A percentile compares a stretch with the other conserved stretches of the same genome.
These are phyloP conservation scores for Megalurothrips usitatus DNA, from an alignment of 2,888 invertebrate species.

Conservation along the genomic window DNA sequence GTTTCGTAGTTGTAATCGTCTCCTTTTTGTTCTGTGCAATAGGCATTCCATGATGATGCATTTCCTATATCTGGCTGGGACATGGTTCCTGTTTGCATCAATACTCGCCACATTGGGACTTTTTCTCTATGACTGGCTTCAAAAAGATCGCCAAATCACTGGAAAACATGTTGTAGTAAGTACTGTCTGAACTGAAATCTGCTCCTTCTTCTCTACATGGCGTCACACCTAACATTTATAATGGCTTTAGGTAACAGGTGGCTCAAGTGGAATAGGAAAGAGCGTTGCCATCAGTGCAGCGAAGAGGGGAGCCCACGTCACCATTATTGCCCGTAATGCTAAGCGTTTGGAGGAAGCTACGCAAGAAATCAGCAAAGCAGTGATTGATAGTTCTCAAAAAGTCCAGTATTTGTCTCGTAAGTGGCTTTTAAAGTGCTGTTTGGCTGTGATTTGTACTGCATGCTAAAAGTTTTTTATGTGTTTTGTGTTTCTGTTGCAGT, in stretches of 20 bases:
- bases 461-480: background rate
- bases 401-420: slow-evolving; percentile 56
- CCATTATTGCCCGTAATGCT: slow-evolving; percentile 80
- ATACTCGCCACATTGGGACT: background rate
- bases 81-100: background rate
- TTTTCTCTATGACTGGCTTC: background rate
- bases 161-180: slow-evolving; percentile 33
- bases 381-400: slow-evolving; percentile 52
- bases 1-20: too few relatives aligned
- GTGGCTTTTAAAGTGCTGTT: slow-evolving; percentile 30
- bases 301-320: slow-evolving; percentile 78
- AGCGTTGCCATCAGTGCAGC: slow-evolving; percentile 73
- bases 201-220: slow-evolving; percentile 29
- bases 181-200: background rate
- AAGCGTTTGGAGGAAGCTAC: slow-evolving; percentile 61
- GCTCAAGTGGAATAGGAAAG: slow-evolving; percentile 94
- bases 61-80: background rate
- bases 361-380: slow-evolving; percentile 53
- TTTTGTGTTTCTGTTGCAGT: slow-evolving; percentile 43
- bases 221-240: background rate
- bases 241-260: slow-evolving; percentile 70
- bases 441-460: background rate
- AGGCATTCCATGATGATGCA: background rate
- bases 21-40: too few relatives aligned
- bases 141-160: background rate